phyloP scores from a whole-genome alignment of 2,797 vertebrate genomes.

The Sebastes taczanowskii region DNA sequence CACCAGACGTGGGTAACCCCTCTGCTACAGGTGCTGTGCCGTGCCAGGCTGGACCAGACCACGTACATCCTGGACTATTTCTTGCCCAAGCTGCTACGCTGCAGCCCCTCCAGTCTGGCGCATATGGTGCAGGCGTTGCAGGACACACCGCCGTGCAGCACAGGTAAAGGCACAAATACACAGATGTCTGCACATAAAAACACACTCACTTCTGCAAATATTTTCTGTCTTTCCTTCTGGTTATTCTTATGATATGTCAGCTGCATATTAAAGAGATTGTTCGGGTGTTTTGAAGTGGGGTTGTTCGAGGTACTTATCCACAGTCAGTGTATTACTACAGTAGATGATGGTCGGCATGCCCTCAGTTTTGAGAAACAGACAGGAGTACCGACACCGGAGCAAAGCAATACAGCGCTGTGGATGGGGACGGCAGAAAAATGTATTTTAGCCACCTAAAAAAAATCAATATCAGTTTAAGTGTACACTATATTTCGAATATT shows the following conservation, averaged over 20 bases:
- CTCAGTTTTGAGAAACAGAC: too few species aligned
- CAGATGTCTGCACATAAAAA: neutral
- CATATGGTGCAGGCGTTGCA: slow-evolving; percentile 93
- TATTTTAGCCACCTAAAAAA: too few species aligned
- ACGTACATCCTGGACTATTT: slow-evolving; percentile 94
- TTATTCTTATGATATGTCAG: neutral
- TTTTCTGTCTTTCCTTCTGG: neutral
- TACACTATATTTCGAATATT: too few species aligned
- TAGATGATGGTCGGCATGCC: too few species aligned
- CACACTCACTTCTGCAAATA: neutral
- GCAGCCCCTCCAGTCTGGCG: slow-evolving; percentile 88
- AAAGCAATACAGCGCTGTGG: too few species aligned
- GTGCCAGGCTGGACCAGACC: slow-evolving; percentile 87
- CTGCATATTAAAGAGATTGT: neutral
- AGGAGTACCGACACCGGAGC: too few species aligned
- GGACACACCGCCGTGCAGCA: slow-evolving; percentile 49
- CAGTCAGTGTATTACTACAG: too few species aligned
- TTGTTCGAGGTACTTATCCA: too few species aligned
- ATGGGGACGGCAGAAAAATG: too few species aligned
- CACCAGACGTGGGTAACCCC: slow-evolving; percentile 92
- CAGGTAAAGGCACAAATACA: slow-evolving; percentile 56
- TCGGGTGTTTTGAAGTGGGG: too few species aligned
- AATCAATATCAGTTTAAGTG: too few species aligned
- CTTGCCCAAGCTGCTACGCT: slow-evolving; percentile 91
- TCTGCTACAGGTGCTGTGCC: slow-evolving; percentile 89